Percentiles rank a stretch among this genome's conserved stretches.
Evolutionary conservation across 2,113 vertebrate genomes (phyloP).

Genomic region (Prinia subflava): DNA sequence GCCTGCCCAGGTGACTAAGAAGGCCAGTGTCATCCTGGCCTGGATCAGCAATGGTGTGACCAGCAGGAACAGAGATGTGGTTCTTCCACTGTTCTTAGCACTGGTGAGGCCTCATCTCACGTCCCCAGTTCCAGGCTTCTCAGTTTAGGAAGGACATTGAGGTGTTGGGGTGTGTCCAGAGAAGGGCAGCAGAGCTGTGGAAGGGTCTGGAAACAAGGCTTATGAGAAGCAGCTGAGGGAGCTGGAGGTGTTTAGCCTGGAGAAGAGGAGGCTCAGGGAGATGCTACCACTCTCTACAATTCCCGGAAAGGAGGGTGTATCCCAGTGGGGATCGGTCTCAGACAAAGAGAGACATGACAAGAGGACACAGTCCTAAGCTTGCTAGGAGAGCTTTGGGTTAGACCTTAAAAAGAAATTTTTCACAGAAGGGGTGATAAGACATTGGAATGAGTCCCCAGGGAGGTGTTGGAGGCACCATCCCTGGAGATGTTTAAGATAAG

Average conservation of each 20-base stretch:
- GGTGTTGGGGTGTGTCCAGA: too few relatives aligned
- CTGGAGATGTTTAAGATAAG: neutral
- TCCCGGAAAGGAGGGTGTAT: neutral
- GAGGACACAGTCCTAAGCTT: fast-evolving
- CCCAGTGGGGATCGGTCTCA: fast-evolving
- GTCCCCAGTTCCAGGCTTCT: too few relatives aligned
- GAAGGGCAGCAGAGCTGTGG: neutral
- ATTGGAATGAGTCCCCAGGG: neutral
- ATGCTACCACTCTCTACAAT: fast-evolving
- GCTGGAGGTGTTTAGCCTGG: neutral
- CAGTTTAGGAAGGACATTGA: neutral
- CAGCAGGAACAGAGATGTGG: neutral
- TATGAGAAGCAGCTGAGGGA: neutral
- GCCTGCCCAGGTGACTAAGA: neutral
- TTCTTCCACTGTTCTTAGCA: neutral
- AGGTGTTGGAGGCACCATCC: neutral
- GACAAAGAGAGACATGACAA: fast-evolving
- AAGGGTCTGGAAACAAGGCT: neutral
- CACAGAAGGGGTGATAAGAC: neutral
- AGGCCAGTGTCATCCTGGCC: neutral
- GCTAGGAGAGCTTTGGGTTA: neutral
- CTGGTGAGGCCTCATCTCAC: neutral
- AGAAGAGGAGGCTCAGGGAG: neutral
- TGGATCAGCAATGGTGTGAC: fast-evolving
- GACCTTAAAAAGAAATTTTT: neutral